phyloP scores from a whole-genome alignment of 2,888 invertebrate species.

The Monoplex corrugatus region DNA sequence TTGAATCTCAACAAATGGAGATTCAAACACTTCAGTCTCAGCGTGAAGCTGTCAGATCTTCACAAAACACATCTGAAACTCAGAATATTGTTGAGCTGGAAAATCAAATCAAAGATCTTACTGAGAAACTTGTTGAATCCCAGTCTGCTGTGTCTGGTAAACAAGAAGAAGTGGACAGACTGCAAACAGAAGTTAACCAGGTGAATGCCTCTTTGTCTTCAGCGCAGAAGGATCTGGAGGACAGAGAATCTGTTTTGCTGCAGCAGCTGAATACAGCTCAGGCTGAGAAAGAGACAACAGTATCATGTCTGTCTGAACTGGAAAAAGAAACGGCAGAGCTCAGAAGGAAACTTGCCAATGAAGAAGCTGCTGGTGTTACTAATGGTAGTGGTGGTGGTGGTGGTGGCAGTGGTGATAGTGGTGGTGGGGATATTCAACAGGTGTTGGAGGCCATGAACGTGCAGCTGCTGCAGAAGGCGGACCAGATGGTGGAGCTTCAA shows the following conservation, averaged over 20 bases:
- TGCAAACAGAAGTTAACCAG: conserved; percentile 34
- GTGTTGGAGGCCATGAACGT: conserved; percentile 45
- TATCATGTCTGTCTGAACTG: conserved; percentile 32
- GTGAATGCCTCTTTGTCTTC: neutral
- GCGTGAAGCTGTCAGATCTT: conserved; percentile 24
- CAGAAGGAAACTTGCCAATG: conserved; percentile 29
- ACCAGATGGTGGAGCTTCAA: conserved; percentile 46
- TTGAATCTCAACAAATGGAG: conserved; percentile 24
- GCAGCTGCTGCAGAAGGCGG: conserved; percentile 40
- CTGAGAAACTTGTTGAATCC: conserved; percentile 49
- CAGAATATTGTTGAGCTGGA: neutral
- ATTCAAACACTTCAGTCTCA: conserved; percentile 38
- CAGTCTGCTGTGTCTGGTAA: conserved; percentile 15
- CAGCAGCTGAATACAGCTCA: conserved; percentile 25
- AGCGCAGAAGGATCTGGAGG: conserved; percentile 43
- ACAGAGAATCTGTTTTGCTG: conserved; percentile 21
- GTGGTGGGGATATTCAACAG: conserved; percentile 31
- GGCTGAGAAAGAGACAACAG: conserved; percentile 10
- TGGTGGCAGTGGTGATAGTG: neutral
- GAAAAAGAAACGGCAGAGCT: conserved; percentile 36
- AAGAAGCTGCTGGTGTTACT: neutral
- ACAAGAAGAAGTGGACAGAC: conserved; percentile 36
- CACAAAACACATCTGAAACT: neutral
- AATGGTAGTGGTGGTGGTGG: neutral
- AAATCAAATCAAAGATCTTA: conserved; percentile 34